Evolutionary conservation across 2,113 vertebrate genomes (phyloP).

Genomic region (Speoplatyrhinus poulsoni): DNA sequence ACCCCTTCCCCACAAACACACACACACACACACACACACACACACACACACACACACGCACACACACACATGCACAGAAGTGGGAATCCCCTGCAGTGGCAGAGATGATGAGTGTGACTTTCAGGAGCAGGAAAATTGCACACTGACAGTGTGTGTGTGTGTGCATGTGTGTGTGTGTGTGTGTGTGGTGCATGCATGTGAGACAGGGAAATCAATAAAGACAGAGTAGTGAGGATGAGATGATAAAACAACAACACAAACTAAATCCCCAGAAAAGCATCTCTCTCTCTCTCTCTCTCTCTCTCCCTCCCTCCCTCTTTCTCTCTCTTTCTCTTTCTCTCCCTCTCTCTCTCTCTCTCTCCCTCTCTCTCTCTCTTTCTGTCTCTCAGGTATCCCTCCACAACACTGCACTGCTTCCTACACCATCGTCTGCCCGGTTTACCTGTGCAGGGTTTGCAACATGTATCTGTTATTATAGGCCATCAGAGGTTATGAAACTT

Average conservation of each 20-base stretch:
- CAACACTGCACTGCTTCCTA: no score
- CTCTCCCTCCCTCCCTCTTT: not conserved
- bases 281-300: not conserved
- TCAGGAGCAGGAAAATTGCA: not conserved
- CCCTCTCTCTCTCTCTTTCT: constrained; percentile 13
- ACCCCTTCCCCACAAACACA: no score
- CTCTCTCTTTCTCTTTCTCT: not conserved
- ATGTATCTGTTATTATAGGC: no score
- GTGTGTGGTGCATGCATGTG: not conserved
- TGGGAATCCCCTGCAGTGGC: not conserved
- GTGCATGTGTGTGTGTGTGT: not conserved
- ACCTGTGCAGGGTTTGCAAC: no score
- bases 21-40: not conserved
- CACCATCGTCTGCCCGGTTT: no score
- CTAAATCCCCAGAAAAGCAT: constrained; percentile 13
- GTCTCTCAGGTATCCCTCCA: constrained; percentile 5
- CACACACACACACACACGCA: constrained; percentile 3
- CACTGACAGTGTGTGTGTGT: not conserved
- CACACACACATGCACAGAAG: not conserved
- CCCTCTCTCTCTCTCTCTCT: not conserved
- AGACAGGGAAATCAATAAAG: not conserved
- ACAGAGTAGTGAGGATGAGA: not conserved
- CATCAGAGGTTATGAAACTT: no score
- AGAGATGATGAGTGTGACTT: constrained; percentile 8
- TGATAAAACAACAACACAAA: not conserved